Evolutionary conservation across 2,113 vertebrate species (phyloP).

Genomic region (Morone saxatilis): DNA sequence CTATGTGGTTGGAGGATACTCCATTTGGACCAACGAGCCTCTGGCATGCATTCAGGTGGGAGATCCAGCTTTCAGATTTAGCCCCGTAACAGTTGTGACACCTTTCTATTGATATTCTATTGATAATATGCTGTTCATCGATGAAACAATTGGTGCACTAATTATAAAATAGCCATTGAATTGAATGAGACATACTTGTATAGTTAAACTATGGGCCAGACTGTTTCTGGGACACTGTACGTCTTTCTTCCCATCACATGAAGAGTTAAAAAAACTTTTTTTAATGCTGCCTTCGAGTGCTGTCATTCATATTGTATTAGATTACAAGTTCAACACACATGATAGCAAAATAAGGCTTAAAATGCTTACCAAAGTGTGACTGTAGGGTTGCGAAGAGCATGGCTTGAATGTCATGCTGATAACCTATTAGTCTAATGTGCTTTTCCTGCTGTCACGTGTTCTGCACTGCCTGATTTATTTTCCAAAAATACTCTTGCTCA

Average conservation of each 20-base stretch:
- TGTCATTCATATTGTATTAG: not conserved
- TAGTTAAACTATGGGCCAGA: not conserved
- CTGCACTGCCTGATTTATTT: not conserved
- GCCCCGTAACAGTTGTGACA: not conserved
- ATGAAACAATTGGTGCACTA: not conserved
- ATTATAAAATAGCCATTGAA: not conserved
- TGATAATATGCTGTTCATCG: not conserved
- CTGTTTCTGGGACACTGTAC: no score
- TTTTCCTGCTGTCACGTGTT: not conserved
- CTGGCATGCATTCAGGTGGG: conserved; percentile 98
- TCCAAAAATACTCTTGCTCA: not conserved
- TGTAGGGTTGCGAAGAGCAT: not conserved
- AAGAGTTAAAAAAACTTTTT: not conserved
- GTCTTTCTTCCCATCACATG: no score
- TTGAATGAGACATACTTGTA: not conserved
- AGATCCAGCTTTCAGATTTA: conserved; percentile 1
- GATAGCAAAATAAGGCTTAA: not conserved
- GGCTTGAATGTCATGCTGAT: not conserved
- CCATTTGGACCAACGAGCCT: conserved; percentile 99
- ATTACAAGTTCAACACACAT: not conserved
- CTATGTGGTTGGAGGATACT: conserved; percentile 98
- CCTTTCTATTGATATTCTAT: not conserved
- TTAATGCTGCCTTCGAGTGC: not conserved
- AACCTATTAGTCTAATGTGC: not conserved
- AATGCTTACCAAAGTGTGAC: not conserved